Base-by-base conservation (phyloP, 2,797 vertebrate species). In the Euthynnus affinis region DNA sequence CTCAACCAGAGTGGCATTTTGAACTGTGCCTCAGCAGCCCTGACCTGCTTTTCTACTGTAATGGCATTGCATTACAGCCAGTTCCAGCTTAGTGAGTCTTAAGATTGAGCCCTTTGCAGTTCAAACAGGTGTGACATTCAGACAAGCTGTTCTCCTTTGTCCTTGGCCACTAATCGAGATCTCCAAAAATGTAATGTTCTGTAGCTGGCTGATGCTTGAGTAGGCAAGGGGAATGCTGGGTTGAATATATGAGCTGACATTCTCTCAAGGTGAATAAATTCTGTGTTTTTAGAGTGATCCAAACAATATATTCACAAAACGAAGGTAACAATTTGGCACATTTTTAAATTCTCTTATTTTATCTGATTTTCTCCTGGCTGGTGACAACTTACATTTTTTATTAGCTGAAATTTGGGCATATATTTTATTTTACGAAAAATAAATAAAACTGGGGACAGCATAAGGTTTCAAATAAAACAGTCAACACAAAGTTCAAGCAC, bases 71-170 rank as follows among this genome's bases (percentile, higher is more conserved):
- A 95, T 95, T 93, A 91, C 84, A 90, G 81, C 77, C 88, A 89
- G 93, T 94, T 95, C 92, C 94, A 94, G 91, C 82, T 93, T 93
- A 93, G 83, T 94, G 93, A 92, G 73, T 93, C 82, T 89, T 87
- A 85, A 93, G 91, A 95, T 94, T 93, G 92, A 94, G 91, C 87
- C 88, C 88, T 94, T 94, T 90, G 83, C 87, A 84, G 88, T 93
- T 91, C 87, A 93, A 90, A 92, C 88, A 90, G 90, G 91, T 91
- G 88, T 89, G 90, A 94, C 93, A 91, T 93, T 94, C 89, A 91
- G 86, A 88, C 84, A 88, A 84, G 83, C 87, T 81, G 81, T 80
- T 89, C 85, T 84, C 76, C 74, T 94, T 92, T 93, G 91, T 93
- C 90, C 94, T 95, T 93, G 92, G 69, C 77, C 75, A 70, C 73